Percentiles rank a stretch among this genome's conserved stretches.
These are phyloP conservation scores for Pasiphila rectangulata DNA, from an alignment of 2,888 invertebrate species.

Conservation along the genomic window DNA sequence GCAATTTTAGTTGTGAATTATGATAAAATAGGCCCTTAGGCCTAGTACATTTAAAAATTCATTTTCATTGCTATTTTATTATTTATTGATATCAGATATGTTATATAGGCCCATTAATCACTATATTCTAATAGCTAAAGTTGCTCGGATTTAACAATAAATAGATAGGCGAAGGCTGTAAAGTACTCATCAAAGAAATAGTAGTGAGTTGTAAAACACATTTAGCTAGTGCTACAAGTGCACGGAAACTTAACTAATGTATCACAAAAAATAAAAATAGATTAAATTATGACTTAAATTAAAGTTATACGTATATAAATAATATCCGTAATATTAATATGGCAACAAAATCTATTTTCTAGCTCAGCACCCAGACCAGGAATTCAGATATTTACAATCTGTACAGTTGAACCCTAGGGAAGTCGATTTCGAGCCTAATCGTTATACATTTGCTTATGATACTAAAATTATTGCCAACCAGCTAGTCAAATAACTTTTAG, in stretches of 20 bases:
- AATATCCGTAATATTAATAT: constrained; percentile 78
- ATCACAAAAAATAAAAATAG: constrained; percentile 73
- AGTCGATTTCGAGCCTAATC: constrained; percentile 48
- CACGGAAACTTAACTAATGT: constrained; percentile 45
- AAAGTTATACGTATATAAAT: constrained; percentile 60
- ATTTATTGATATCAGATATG: not conserved
- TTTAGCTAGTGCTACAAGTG: constrained; percentile 6
- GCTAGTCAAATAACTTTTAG: constrained; percentile 64
- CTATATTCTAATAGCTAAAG: not conserved
- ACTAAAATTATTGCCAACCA: constrained; percentile 73
- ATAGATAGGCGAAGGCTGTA: constrained; percentile 1
- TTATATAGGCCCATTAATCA: constrained; percentile 4
- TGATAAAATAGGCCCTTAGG: constrained; percentile 7
- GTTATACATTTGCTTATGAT: constrained; percentile 57
- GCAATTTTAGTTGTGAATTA: constrained; percentile 6
- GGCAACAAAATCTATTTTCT: constrained; percentile 79
- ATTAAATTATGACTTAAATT: constrained; percentile 75
- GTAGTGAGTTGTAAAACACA: not conserved
- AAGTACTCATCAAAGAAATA: too few relatives aligned
- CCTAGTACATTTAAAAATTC: not conserved
- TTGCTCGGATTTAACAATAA: constrained; percentile 2
- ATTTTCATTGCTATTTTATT: constrained; percentile 1
- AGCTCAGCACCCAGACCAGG: constrained; percentile 76
- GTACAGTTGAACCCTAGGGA: constrained; percentile 61
- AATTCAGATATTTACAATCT: constrained; percentile 73